A percentile compares a stretch with the other conserved stretches of the same genome.
Evolutionary conservation across 2,113 vertebrate species (phyloP).

Genomic region (Rattus norvegicus): GRCr8 NC_086020.1:121151501-121152000

Average conservation of each 20-base stretch:
- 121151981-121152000: background rate
- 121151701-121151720: background rate
- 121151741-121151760: background rate
- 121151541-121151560: background rate
- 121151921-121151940: background rate
- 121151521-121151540: background rate
- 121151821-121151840: background rate
- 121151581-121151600: background rate
- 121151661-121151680: background rate
- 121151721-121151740: background rate
- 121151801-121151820: background rate
- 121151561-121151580: background rate
- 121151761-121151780: background rate
- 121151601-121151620: background rate
- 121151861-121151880: background rate
- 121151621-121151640: background rate
- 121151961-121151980: background rate
- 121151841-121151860: background rate
- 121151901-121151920: background rate
- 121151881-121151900: background rate
- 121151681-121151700: background rate
- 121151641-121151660: background rate
- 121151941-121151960: background rate
- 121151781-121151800: background rate
- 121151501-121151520: background rate